Evolutionary conservation across 1,140 invertebrate genomes (phyloP).

Genomic region (Apolygus lucorum): DNA sequence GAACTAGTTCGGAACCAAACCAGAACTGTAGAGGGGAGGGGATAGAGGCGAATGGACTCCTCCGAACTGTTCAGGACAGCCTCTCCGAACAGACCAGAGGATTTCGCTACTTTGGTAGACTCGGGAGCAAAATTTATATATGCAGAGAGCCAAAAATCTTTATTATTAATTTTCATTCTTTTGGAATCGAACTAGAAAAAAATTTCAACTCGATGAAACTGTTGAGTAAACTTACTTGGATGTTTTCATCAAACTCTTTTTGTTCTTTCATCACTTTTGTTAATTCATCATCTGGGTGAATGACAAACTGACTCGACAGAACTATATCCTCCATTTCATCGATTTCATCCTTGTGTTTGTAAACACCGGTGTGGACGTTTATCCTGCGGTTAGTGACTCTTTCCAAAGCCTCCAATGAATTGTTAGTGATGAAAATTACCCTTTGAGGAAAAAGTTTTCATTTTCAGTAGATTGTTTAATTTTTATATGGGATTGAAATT

Average conservation of each 20-base stretch:
- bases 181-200: no score
- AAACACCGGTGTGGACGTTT: slow-evolving; percentile 14
- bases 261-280: slow-evolving; percentile 17
- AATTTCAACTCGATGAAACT: no score
- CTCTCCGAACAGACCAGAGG: no score
- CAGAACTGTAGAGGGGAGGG: no score
- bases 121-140: no score
- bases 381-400: slow-evolving; percentile 9
- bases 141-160: no score
- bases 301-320: slow-evolving; percentile 9
- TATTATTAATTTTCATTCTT: no score
- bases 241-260: slow-evolving; percentile 15
- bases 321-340: slow-evolving; percentile 1
- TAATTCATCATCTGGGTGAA: slow-evolving; percentile 16
- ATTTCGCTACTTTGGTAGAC: no score
- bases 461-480: not conserved
- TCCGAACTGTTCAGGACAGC: no score
- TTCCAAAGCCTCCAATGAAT: not conserved
- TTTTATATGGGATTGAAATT: not conserved
- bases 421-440: slow-evolving; percentile 20
- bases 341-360: not conserved
- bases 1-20: no score
- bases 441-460: slow-evolving; percentile 13
- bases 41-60: no score
- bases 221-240: slow-evolving; percentile 18